Conservation (phyloP, 2,888 invertebrate genomes). For the Cheilosia scutellata region DNA sequence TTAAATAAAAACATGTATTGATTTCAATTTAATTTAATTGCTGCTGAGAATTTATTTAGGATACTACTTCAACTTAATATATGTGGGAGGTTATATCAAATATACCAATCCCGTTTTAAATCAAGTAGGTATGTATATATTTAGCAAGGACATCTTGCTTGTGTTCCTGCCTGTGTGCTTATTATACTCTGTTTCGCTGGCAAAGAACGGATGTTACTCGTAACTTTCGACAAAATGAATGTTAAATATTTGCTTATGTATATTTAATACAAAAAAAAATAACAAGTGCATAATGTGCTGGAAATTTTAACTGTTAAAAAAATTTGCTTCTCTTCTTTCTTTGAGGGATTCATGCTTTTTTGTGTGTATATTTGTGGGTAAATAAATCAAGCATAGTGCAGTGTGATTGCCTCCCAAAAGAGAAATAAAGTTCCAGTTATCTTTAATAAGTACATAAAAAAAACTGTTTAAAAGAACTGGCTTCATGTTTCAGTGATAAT, state of each 20-base stretch:
- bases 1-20: not conserved
- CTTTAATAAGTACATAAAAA: conserved; percentile 21
- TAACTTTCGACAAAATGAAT: conserved; percentile 49
- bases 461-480: conserved; percentile 5
- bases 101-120: not conserved
- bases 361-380: conserved; percentile 3
- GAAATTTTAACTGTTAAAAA: conserved; percentile 18
- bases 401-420: conserved; percentile 45
- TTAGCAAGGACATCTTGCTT: conserved; percentile 33
- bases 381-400: conserved; percentile 28
- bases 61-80: not conserved
- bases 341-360: conserved; percentile 18
- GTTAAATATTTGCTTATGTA: conserved; percentile 50
- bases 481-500: conserved; percentile 5
- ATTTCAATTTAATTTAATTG: not conserved
- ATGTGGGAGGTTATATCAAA: conserved; percentile 7
- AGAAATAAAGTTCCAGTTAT: conserved; percentile 37
- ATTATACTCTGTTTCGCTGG: conserved; percentile 10
- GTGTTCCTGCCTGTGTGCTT: conserved; percentile 12
- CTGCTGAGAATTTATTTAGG: not conserved
- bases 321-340: not conserved
- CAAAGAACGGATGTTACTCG: conserved; percentile 28
- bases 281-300: conserved; percentile 27
- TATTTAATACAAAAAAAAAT: conserved; percentile 39
- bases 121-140: not conserved